phyloP scores from a whole-genome alignment of 2,888 invertebrate genomes.

The Neoitamus cyanurus region DNA sequence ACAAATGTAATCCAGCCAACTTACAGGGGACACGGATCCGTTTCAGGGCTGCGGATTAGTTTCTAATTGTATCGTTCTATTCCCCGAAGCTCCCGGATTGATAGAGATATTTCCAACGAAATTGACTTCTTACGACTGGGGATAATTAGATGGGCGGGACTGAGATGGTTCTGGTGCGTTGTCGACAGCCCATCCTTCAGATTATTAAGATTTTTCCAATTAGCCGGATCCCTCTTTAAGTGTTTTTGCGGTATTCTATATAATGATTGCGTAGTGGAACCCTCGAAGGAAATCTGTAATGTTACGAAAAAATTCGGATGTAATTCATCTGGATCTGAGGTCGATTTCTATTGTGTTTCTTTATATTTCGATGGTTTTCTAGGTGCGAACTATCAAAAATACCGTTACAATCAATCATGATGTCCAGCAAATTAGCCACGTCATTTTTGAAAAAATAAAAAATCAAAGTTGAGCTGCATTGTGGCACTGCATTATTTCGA shows the following conservation, averaged over 20 bases:
- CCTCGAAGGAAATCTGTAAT: background rate
- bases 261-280: background rate
- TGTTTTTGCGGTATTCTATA: background rate
- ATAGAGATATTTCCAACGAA: background rate
- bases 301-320: background rate
- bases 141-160: background rate
- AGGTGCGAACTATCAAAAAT: too few species aligned
- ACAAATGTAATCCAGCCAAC: background rate
- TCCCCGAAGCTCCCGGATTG: background rate
- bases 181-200: background rate
- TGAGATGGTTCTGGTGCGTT: background rate
- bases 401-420: too few species aligned
- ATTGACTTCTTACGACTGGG: background rate
- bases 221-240: background rate
- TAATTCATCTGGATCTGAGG: too few species aligned
- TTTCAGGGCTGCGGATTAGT: background rate
- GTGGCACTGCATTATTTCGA: too few species aligned
- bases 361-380: too few species aligned
- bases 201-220: background rate
- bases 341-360: background rate
- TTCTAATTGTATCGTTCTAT: background rate
- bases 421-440: background rate
- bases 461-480: too few species aligned
- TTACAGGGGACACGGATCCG: background rate
- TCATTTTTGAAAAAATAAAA: background rate